Percentiles rank a stretch among this genome's conserved stretches.
These are phyloP conservation scores for Aplysia californica DNA, from an alignment of 1,140 invertebrate genomes.

Conservation along the genomic window DNA sequence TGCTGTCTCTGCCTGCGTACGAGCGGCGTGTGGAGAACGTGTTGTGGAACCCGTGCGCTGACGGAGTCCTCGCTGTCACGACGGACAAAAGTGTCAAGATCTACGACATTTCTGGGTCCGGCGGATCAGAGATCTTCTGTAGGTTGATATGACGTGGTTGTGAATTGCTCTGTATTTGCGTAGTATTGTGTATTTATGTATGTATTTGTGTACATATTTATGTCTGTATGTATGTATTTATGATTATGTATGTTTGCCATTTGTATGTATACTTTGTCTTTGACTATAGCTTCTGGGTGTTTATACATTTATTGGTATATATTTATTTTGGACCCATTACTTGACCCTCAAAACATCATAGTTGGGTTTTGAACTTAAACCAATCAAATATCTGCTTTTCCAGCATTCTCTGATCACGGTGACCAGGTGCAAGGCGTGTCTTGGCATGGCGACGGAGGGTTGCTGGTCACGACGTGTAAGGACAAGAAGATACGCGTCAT, in stretches of 20 bases:
- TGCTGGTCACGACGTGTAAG: slow-evolving; percentile 58
- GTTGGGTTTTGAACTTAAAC: background rate
- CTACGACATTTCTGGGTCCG: slow-evolving; percentile 77
- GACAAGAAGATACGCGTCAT: slow-evolving; percentile 62
- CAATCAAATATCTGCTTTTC: slow-evolving; percentile 2
- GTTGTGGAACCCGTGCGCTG: slow-evolving; percentile 96
- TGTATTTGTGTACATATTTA: no score
- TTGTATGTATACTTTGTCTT: no score
- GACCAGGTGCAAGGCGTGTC: slow-evolving; percentile 60
- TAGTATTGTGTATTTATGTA: no score
- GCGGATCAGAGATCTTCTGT: slow-evolving; percentile 26
- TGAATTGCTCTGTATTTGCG: no score
- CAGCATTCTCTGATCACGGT: slow-evolving; percentile 51
- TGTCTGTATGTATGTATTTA: no score
- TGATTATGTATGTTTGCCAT: no score
- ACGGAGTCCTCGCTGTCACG: slow-evolving; percentile 90
- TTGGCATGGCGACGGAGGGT: slow-evolving; percentile 60
- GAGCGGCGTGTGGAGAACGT: slow-evolving; percentile 92
- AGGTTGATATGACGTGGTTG: no score
- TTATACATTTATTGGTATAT: background rate
- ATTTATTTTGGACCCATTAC: background rate
- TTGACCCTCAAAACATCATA: background rate
- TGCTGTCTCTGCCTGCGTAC: slow-evolving; percentile 36
- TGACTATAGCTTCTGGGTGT: background rate
- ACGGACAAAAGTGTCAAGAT: slow-evolving; percentile 84